phyloP scores from a whole-genome alignment of 2,113 vertebrate species.

The Macaca fascicularis region T2T-MFA8v1.1 NC_088390.1:35290001-35290500 shows the following conservation, averaged over 20 bases:
- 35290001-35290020: too few relatives aligned
- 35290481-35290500: too few relatives aligned
- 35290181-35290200: constrained; percentile 52
- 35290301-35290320: constrained; percentile 41
- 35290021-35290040: neutral
- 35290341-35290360: neutral
- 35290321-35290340: neutral
- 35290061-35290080: constrained; percentile 52
- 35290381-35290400: neutral
- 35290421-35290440: neutral
- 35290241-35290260: neutral
- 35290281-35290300: neutral
- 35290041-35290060: neutral
- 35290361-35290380: neutral
- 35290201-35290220: constrained; percentile 31
- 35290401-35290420: neutral
- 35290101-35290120: neutral
- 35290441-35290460: too few relatives aligned
- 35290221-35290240: neutral
- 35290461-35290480: too few relatives aligned
- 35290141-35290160: constrained; percentile 32
- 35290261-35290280: neutral
- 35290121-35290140: constrained; percentile 31
- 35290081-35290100: constrained; percentile 46
- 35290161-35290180: constrained; percentile 38